These are phyloP conservation scores for Tetrax tetrax DNA, from an alignment of 2,113 vertebrate species.

Conservation along the genomic window DNA sequence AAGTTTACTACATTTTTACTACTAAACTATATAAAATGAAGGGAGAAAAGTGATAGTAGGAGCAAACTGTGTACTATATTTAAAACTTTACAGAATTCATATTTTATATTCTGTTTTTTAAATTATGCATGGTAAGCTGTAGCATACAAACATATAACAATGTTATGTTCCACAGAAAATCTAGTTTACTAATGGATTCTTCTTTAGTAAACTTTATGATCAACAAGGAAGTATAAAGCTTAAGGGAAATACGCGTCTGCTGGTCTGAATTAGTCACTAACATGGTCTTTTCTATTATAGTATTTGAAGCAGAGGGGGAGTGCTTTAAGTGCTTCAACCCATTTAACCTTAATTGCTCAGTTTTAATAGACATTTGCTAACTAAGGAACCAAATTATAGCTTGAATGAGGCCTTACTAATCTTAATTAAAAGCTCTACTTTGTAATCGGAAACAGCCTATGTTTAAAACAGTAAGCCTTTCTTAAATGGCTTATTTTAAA, in stretches of 20 bases:
- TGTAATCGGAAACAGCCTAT: slow-evolving; percentile 75
- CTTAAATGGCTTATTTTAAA: slow-evolving; percentile 70
- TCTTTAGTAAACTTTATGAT: slow-evolving; percentile 38
- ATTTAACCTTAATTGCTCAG: slow-evolving; percentile 79
- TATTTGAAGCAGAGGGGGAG: slow-evolving; percentile 35
- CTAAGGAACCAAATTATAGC: slow-evolving; percentile 77
- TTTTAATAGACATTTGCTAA: slow-evolving; percentile 78
- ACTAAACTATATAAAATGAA: neutral
- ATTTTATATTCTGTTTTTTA: neutral
- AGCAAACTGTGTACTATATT: neutral
- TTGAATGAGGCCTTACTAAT: slow-evolving; percentile 76
- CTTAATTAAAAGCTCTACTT: slow-evolving; percentile 79
- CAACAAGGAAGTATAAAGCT: slow-evolving; percentile 33
- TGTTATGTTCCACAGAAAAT: neutral
- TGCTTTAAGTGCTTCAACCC: slow-evolving; percentile 72
- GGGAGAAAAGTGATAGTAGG: neutral
- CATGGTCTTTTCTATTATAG: slow-evolving; percentile 32
- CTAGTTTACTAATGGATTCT: neutral
- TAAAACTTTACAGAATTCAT: neutral
- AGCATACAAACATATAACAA: neutral
- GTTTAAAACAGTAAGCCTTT: slow-evolving; percentile 52
- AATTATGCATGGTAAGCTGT: neutral
- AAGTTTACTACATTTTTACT: neutral
- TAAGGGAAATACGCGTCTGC: slow-evolving; percentile 41
- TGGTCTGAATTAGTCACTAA: slow-evolving; percentile 65